Evolutionary conservation across 1,140 invertebrate species (phyloP), one percentile per base, ranked within the genome.

Genomic region (Drosophila virilis): DNA sequence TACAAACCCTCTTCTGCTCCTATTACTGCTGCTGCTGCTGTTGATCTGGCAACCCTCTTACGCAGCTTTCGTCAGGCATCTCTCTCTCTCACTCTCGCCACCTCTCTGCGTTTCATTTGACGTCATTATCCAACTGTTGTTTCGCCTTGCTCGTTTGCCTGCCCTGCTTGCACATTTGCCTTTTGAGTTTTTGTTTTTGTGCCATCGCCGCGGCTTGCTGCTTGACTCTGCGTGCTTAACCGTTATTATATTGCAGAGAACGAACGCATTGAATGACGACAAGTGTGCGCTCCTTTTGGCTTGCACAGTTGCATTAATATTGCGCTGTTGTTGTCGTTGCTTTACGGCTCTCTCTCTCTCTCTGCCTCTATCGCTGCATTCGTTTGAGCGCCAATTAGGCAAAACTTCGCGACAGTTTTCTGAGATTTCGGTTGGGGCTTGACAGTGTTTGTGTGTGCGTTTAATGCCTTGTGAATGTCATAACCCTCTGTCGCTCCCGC

Each of bases 71-170:
- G 43, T 28, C 46, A 12, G 6, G 32, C 5, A 43, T 37, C 33
- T n/a, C n/a, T 62, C n/a, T 62, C n/a, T 32, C 42, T 22, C 13
- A 28, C 8, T 6, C 52, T 71, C 45, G 15, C 45, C 15, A 5
- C 28, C 45, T 46, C 46, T 48, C 37, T 66, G 52, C 51, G 33
- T 54, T 59, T 59, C 55, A 68, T 73, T 73, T 73, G 70, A 73
- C 70, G 70, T 73, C 70, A 73, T 73, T 73, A 73, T 68, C 57
- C 70, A 68, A 73, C 70, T 61, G 65, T 74, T 69, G 71, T 73
- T 73, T 43, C 61, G 43, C 8, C 66, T 68, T 67, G 38, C 46
- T 66, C 69, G 69, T 46, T 66, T 65, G 61, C 50, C 61, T 64
- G 61, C 61, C 61, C 33, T 51, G 42, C 32, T 69, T 51, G 40